phyloP scores from a whole-genome alignment of 1,140 invertebrate species.

The Drosophila navojoa region DNA sequence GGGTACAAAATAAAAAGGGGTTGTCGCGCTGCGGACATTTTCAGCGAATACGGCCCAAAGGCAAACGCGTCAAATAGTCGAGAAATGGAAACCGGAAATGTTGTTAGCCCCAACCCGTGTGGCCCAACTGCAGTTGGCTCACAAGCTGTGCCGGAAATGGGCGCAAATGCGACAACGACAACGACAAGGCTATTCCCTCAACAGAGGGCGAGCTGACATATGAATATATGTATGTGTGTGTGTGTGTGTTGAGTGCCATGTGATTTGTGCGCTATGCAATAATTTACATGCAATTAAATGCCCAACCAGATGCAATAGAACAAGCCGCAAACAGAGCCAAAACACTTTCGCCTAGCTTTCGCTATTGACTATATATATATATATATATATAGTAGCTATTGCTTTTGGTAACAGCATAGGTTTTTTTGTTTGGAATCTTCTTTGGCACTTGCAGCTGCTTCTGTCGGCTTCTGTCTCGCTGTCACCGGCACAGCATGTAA shows the following conservation, averaged over 20 bases:
- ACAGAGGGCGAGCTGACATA: neutral
- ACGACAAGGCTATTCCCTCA: neutral
- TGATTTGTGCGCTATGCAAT: slow-evolving; percentile 48
- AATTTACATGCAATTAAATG: slow-evolving; percentile 79
- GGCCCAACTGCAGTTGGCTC: slow-evolving; percentile 13
- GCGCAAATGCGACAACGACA: slow-evolving; percentile 68
- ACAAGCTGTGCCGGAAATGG: slow-evolving; percentile 56
- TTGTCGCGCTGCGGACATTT: slow-evolving; percentile 66
- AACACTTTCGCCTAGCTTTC: slow-evolving; percentile 31
- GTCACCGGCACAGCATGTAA: slow-evolving; percentile 38
- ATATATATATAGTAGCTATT: neutral
- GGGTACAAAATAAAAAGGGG: slow-evolving; percentile 7
- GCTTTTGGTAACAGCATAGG: neutral
- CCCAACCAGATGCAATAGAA: slow-evolving; percentile 47
- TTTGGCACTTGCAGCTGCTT: neutral
- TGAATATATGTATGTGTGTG: slow-evolving; percentile 23
- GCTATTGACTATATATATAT: neutral
- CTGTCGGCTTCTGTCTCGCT: slow-evolving; percentile 1
- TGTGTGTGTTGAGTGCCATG: slow-evolving; percentile 3
- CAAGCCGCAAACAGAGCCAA: slow-evolving; percentile 10
- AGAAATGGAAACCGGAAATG: slow-evolving; percentile 81
- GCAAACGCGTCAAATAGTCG: slow-evolving; percentile 57
- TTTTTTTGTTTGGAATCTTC: neutral
- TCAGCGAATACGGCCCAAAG: slow-evolving; percentile 48
- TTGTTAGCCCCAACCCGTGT: slow-evolving; percentile 45